Evolutionary conservation across 2,113 vertebrate species (phyloP).

Genomic region (Psilopogon haemacephalus): DNA sequence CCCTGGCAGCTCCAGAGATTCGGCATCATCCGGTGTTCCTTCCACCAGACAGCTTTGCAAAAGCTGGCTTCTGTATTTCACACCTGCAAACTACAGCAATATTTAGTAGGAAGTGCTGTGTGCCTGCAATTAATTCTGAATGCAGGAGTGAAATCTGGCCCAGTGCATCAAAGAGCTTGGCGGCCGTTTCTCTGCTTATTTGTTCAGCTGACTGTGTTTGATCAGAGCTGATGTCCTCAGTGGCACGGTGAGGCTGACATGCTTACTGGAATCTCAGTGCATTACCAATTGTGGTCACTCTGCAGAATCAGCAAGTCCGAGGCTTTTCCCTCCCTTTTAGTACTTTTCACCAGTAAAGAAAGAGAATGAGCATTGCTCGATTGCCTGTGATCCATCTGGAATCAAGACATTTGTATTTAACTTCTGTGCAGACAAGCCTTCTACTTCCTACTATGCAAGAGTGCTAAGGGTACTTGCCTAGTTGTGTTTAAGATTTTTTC

Average conservation of each 20-base stretch:
- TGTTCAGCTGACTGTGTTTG: conserved; percentile 61
- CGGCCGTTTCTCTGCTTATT: conserved; percentile 24
- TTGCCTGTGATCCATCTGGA: not conserved
- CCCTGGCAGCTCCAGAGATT: not conserved
- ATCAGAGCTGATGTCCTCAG: conserved; percentile 6
- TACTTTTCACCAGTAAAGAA: not conserved
- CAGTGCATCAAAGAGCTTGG: not conserved
- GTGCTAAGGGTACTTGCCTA: not conserved
- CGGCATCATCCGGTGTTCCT: not conserved
- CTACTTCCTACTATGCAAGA: not conserved
- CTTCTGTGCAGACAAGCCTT: not conserved
- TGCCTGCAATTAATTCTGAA: conserved; percentile 24
- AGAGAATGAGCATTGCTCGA: not conserved
- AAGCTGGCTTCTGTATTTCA: conserved; percentile 55
- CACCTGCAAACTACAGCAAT: conserved; percentile 56
- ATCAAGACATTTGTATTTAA: not conserved
- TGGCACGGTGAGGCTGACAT: not conserved
- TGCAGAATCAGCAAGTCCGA: not conserved
- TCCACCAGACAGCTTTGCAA: not conserved
- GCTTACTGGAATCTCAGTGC: not conserved
- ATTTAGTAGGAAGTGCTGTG: conserved; percentile 23
- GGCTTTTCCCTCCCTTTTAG: not conserved
- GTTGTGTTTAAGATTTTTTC: not conserved
- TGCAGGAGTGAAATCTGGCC: conserved; percentile 31
- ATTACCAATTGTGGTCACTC: not conserved